Percentiles rank a stretch among this genome's conserved stretches.
Conservation (phyloP, 2,113 vertebrate species). For the Triplophysa rosa region DNA sequence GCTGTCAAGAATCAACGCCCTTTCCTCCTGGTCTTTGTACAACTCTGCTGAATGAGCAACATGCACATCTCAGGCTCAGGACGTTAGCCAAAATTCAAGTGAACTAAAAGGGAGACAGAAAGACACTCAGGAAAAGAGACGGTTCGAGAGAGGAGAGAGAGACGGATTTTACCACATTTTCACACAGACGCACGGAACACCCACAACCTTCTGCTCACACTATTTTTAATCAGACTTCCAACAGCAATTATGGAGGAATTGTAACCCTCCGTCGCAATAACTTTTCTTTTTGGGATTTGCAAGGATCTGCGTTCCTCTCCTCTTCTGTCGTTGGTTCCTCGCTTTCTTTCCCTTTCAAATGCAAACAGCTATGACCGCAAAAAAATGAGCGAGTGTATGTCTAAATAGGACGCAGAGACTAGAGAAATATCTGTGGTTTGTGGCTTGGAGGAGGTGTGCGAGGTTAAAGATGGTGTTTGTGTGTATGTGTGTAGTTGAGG, state of each 20-base stretch:
- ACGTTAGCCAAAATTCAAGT: conserved; percentile 47
- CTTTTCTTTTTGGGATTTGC: conserved; percentile 38
- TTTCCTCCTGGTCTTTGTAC: conserved; percentile 36
- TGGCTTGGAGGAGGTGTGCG: conserved; percentile 67
- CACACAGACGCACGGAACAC: conserved; percentile 58
- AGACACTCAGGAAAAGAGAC: conserved; percentile 45
- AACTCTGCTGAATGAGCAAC: conserved; percentile 52
- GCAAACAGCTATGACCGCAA: conserved; percentile 77
- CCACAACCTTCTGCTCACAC: conserved; percentile 63
- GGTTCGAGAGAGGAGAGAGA: conserved; percentile 40
- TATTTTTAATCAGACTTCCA: conserved; percentile 60
- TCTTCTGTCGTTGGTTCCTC: conserved; percentile 57
- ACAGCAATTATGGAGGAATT: conserved; percentile 60
- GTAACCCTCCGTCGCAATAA: conserved; percentile 48
- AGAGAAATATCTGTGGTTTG: conserved; percentile 80
- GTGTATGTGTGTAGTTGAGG: conserved; percentile 38
- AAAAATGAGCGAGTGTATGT: conserved; percentile 67
- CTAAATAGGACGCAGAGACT: conserved; percentile 71
- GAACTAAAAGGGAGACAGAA: conserved; percentile 33
- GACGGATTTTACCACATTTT: conserved; percentile 54
- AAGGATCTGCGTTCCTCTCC: conserved; percentile 28
- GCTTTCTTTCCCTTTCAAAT: conserved; percentile 62
- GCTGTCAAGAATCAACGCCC: conserved; percentile 35
- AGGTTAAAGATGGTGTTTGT: conserved; percentile 37
- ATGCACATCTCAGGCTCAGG: conserved; percentile 48